Evolutionary conservation across 2,113 vertebrate species (phyloP), one percentile per base, ranked within the genome.

Genomic region (Numida meleagris): DNA sequence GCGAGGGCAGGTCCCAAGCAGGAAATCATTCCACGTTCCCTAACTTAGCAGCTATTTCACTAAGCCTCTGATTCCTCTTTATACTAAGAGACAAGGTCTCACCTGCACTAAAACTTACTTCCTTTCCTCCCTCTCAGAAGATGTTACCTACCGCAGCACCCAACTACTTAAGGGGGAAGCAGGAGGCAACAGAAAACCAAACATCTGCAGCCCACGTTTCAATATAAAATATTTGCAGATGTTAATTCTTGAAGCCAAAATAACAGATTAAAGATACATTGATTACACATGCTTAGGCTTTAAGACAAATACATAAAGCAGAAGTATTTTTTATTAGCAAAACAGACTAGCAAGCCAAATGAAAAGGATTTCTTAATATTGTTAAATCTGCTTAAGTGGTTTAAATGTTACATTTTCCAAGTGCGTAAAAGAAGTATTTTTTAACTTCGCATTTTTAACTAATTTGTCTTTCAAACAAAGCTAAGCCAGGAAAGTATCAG

Each of bases 221-320:
- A 76, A 46, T 45, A 33, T 36, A 92, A 96, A 97, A 94, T 85
- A 96, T 79, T 89, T 91, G 86, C 97, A 96, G 96, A 96, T 96
- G 96, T 95, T 90, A 65, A 83, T 86, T 65, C 84, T 33, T 90
- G 24, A 89, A 72, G 95, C 93, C 95, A 97, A 94, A 95, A 88
- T 58, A 83, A 75, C 58, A 90, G 42, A 93, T 89, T 96, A 71
- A 93, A 94, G 79, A 93, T 59, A 61, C 13, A 92, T 63, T 72
- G 68, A 96, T 82, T 87, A 94, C 82, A 95, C 86, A 77, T 73
- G 94, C 80, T 89, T 71, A 85, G 51, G 76, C 38, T 86, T 78
- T 36, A 86, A 58, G 57, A 81, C 25, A 88, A 93, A 94, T 71
- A 81, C 19, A 89, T 91, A 75, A 86, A 72, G 50, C 17, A 34